Evolutionary conservation across 2,888 invertebrate species (phyloP).

Genomic region (Anthophora plumipes): DNA sequence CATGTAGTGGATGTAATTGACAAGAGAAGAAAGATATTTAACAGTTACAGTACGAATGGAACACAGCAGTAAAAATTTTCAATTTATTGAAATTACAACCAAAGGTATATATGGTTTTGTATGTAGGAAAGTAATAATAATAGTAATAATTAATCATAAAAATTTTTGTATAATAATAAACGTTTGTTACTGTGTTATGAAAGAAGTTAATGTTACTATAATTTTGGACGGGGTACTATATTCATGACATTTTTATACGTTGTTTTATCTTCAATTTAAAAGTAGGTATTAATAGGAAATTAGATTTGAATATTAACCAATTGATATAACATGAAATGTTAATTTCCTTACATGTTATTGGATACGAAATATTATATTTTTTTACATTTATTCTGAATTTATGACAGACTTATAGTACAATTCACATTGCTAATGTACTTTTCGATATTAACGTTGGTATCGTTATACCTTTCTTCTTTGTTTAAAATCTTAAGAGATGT

Average conservation of each 20-base stretch:
- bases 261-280: slow-evolving; percentile 2
- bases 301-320: slow-evolving; percentile 5
- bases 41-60: slow-evolving; percentile 35
- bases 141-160: neutral
- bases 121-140: neutral
- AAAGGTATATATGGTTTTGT: neutral
- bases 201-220: slow-evolving; percentile 27
- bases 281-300: slow-evolving; percentile 10
- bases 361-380: slow-evolving; percentile 48
- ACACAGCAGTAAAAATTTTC: neutral
- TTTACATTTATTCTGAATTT: slow-evolving; percentile 29
- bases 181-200: neutral
- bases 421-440: slow-evolving; percentile 32
- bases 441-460: slow-evolving; percentile 7
- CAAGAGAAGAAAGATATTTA: slow-evolving; percentile 55
- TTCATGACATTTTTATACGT: slow-evolving; percentile 14
- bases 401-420: slow-evolving; percentile 33
- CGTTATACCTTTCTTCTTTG: slow-evolving; percentile 12
- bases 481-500: slow-evolving; percentile 36
- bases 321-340: slow-evolving; percentile 14
- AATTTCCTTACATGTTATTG: slow-evolving; percentile 3
- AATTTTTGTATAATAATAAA: neutral
- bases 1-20: slow-evolving; percentile 60
- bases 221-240: slow-evolving; percentile 43
- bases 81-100: neutral